Conservation (phyloP, 2,888 invertebrate genomes). For the Epinotia bilunana region DNA sequence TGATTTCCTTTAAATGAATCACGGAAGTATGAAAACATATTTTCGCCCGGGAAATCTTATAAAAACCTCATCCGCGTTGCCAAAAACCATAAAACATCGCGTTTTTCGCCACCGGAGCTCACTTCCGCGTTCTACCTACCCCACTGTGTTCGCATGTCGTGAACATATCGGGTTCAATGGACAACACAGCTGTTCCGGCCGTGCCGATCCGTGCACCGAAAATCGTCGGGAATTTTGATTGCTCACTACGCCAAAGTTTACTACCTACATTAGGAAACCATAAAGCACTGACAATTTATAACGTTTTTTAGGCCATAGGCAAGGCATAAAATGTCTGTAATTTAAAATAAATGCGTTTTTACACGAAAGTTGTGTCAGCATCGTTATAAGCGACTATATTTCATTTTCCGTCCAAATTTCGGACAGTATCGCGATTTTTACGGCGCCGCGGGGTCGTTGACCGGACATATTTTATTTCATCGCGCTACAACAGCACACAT, state of each 20-base stretch:
- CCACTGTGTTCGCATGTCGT: neutral
- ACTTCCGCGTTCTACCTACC: slow-evolving; percentile 24
- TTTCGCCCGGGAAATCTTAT: slow-evolving; percentile 11
- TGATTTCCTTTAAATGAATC: no score
- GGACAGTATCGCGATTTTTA: slow-evolving; percentile 83
- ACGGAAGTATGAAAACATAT: neutral
- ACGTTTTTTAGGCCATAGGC: neutral
- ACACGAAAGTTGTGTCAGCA: slow-evolving; percentile 3
- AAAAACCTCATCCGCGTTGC: slow-evolving; percentile 12
- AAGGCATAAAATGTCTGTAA: neutral
- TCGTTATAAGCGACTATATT: slow-evolving; percentile 55
- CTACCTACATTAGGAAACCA: neutral
- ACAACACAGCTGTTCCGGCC: slow-evolving; percentile 40
- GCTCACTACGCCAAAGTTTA: slow-evolving; percentile 15
- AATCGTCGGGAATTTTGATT: slow-evolving; percentile 35
- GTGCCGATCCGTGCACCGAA: slow-evolving; percentile 38
- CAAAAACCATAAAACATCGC: slow-evolving; percentile 15
- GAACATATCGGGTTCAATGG: slow-evolving; percentile 40
- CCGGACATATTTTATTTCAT: slow-evolving; percentile 85
- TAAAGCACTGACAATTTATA: neutral
- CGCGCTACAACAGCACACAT: slow-evolving; percentile 79
- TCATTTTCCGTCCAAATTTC: slow-evolving; percentile 76
- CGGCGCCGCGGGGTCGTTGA: slow-evolving; percentile 82
- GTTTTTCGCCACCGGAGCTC: slow-evolving; percentile 19
- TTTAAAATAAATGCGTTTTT: neutral